A percentile compares a stretch with the other conserved stretches of the same genome.
These are phyloP conservation scores for Jaculus jaculus DNA, from an alignment of 2,113 vertebrate species.

Conservation along the genomic window DNA sequence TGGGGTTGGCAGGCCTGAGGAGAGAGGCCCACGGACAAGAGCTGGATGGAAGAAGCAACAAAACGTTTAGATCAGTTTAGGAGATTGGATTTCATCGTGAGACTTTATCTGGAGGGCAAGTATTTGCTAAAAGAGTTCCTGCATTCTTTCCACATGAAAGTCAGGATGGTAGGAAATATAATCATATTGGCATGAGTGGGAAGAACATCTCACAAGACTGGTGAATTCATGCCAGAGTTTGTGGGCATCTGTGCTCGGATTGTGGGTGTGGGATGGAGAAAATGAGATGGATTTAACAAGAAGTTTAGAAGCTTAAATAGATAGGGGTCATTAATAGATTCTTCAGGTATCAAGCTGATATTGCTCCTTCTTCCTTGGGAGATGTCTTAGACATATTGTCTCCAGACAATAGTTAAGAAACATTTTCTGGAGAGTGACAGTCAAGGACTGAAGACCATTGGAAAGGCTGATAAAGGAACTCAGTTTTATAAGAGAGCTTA, in stretches of 20 bases:
- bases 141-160: neutral
- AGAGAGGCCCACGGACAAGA: neutral
- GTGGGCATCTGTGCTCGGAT: neutral
- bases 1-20: neutral
- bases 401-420: neutral
- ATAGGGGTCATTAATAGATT: neutral
- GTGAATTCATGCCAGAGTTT: neutral
- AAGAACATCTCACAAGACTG: neutral
- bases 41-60: neutral
- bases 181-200: neutral
- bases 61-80: neutral
- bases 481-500: neutral
- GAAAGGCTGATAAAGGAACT: neutral
- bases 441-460: neutral
- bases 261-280: neutral
- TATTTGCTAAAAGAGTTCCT: neutral
- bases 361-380: neutral
- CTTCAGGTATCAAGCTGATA: neutral
- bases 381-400: neutral
- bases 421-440: neutral
- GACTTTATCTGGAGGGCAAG: constrained; percentile 13
- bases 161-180: neutral
- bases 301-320: neutral
- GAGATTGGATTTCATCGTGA: neutral
- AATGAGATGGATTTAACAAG: neutral